Conservation (phyloP, 2,888 invertebrate species). For the Oligia strigilis region DNA sequence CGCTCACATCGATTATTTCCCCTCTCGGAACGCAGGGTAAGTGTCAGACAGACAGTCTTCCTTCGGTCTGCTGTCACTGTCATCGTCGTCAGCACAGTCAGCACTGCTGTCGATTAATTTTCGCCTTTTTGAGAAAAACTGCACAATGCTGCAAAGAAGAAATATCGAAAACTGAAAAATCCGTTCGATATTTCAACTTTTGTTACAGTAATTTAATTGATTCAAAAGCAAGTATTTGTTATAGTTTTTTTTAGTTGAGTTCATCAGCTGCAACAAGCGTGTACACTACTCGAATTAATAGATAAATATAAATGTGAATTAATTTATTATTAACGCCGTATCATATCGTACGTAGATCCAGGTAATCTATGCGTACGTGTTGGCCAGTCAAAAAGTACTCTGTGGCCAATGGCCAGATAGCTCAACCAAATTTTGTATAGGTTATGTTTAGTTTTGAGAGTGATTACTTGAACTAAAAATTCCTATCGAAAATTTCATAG, state of each 20-base stretch:
- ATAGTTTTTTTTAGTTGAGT: neutral
- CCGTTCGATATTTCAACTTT: neutral
- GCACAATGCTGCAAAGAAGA: slow-evolving; percentile 26
- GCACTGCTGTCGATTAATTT: slow-evolving; percentile 11
- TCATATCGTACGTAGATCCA: neutral
- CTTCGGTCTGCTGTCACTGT: slow-evolving; percentile 1
- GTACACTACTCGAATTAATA: neutral
- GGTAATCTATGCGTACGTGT: neutral
- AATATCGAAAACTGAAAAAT: slow-evolving; percentile 22
- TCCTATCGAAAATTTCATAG: neutral
- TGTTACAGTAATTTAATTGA: neutral
- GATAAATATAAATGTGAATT: neutral
- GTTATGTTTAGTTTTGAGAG: slow-evolving; percentile 40
- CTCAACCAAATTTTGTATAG: slow-evolving; percentile 13
- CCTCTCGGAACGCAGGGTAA: no score
- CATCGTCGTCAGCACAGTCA: slow-evolving; percentile 1
- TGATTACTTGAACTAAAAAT: neutral
- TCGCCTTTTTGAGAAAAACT: slow-evolving; percentile 8
- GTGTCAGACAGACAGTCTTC: slow-evolving; percentile 9
- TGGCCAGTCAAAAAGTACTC: neutral
- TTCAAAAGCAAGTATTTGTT: neutral
- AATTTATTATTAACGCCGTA: neutral
- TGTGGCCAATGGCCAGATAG: neutral
- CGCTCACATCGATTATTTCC: no score
- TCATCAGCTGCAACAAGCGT: slow-evolving; percentile 29